These are phyloP conservation scores for Andrena fulva DNA, from an alignment of 2,888 invertebrate species.

Conservation along the genomic window DNA sequence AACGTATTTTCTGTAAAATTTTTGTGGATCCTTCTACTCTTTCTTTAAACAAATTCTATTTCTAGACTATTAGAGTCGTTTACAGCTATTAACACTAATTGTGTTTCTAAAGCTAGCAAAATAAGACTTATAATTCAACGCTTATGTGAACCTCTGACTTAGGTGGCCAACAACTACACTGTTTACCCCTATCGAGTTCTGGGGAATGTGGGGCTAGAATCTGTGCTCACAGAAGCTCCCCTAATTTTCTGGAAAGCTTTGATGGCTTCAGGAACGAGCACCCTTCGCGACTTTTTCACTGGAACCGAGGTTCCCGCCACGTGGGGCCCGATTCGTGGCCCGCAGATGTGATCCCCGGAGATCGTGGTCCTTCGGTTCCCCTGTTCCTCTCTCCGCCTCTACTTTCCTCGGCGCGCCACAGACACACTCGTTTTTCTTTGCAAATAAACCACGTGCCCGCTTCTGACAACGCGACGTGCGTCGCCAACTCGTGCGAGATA, in stretches of 20 bases:
- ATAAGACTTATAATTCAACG: no score
- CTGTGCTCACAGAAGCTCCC: background rate
- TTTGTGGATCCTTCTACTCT: no score
- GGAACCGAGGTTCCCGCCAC: slow-evolving; percentile 60
- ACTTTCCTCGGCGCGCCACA: slow-evolving; percentile 5
- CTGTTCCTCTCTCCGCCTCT: slow-evolving; percentile 25
- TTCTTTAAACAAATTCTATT: no score
- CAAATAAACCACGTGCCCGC: slow-evolving; percentile 70
- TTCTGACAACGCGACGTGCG: slow-evolving; percentile 35
- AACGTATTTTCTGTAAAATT: no score
- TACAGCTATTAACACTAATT: no score
- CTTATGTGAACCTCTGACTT: no score
- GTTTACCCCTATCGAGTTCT: no score
- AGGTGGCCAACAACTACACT: no score
- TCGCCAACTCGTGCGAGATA: slow-evolving; percentile 53
- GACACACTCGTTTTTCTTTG: slow-evolving; percentile 51
- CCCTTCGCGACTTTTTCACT: slow-evolving; percentile 58
- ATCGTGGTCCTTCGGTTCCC: slow-evolving; percentile 8
- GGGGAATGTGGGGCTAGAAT: no score
- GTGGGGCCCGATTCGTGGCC: slow-evolving; percentile 68
- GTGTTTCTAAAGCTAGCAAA: no score
- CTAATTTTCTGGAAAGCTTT: slow-evolving; percentile 33
- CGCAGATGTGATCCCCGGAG: slow-evolving; percentile 67
- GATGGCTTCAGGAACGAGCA: slow-evolving; percentile 47
- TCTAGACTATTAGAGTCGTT: no score